Evolutionary conservation across 2,113 vertebrate genomes (phyloP).

Genomic region (Corythornis cristatus): DNA sequence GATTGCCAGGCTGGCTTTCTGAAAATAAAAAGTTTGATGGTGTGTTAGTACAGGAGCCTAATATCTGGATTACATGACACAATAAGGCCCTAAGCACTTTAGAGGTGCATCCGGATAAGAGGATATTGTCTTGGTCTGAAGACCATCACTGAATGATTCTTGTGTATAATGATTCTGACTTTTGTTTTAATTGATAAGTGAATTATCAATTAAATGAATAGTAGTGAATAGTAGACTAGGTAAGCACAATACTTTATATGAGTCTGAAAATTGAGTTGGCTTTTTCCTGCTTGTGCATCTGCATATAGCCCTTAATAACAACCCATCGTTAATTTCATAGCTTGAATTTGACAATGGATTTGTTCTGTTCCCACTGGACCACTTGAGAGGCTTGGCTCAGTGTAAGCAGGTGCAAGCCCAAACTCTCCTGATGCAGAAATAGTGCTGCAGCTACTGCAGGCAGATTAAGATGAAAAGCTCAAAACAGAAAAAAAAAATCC

Average conservation of each 20-base stretch:
- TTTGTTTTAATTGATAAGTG: neutral
- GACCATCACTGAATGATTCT: neutral
- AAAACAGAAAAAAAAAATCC: conserved; percentile 11
- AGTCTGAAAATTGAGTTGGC: neutral
- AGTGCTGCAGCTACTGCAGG: neutral
- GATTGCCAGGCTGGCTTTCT: neutral
- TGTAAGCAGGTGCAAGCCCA: neutral
- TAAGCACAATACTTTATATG: neutral
- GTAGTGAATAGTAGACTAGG: neutral
- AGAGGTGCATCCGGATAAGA: neutral
- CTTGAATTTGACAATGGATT: conserved; percentile 12
- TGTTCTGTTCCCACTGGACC: conserved; percentile 7
- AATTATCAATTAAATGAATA: neutral
- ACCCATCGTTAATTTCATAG: neutral
- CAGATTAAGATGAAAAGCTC: neutral
- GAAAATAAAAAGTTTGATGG: neutral
- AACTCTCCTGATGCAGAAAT: neutral
- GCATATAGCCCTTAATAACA: neutral
- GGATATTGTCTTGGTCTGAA: neutral
- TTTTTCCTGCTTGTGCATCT: neutral
- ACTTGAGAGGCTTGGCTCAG: neutral
- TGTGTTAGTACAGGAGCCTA: neutral
- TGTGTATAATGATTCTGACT: neutral
- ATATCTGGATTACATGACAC: neutral
- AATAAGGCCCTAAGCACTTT: neutral